Evolutionary conservation across 2,888 invertebrate genomes (phyloP), one percentile per base, ranked within the genome.

Genomic region (Netelia melanura): DNA sequence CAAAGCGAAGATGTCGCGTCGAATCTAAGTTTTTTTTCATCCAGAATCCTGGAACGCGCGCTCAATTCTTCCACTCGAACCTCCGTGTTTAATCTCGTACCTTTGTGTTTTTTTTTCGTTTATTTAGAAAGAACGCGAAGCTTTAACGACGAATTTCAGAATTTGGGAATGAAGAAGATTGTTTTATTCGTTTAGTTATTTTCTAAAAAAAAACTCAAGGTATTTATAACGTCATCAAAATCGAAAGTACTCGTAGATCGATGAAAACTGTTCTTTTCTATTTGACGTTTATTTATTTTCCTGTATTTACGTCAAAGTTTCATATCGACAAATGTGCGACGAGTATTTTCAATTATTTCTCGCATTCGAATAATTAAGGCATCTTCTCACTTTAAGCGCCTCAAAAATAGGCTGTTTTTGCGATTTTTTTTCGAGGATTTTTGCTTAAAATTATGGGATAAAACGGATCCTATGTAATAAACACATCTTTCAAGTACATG

Each of bases 1-100:
- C 38, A 38, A 11, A 48, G 0, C 11, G 48, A 48, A 48, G 14
- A 14, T 48, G 48, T 48, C 64, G 48, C 14, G 38, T 64, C 43
- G 17, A 64, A 75, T 64, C 65, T 3, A 65, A 54, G 52, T 65
- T 76, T 76, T 21, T 21, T 21, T 43, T 54, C 23, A 54, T 21
- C 38, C 64, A 11, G 38, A 6, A 54, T 38, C 52, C 3, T 38
- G 1, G 30, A 38, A 75, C 17, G 52, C 52, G 17, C 64, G 38
- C 30, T 54, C 64, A 38, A 74, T 38, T 61, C 52, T 48, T 21
- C 21, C 17, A 25, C 71, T 71, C 25, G 21, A 17, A 10, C 11
- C 61, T 61, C 25, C 25, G 2, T 61, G 21, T 61, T 61, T 25
- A 23, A 14, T 2, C n/a, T 56, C 3, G 10, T 48, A 14, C 25